A percentile compares a stretch with the other conserved stretches of the same genome.
phyloP scores from a whole-genome alignment of 2,888 invertebrate genomes.

The Diarsia rubi region DNA sequence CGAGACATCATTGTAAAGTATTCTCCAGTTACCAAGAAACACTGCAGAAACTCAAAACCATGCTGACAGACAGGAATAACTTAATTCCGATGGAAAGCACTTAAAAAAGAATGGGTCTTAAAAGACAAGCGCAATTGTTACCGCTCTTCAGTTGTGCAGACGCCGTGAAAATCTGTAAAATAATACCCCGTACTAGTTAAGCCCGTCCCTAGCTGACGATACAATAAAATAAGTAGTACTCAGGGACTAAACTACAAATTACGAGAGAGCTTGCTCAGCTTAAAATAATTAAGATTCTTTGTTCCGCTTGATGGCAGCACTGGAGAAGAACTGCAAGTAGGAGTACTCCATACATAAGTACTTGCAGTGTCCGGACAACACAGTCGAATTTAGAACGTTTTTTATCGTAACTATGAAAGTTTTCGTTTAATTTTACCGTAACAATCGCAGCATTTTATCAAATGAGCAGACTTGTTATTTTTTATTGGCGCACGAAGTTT shows the following conservation, averaged over 20 bases:
- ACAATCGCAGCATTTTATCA: conserved; percentile 64
- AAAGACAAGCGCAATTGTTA: conserved; percentile 79
- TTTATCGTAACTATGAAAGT: conserved; percentile 60
- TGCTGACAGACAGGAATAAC: conserved; percentile 76
- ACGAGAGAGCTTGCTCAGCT: conserved; percentile 84
- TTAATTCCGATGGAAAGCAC: conserved; percentile 83
- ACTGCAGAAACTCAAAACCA: conserved; percentile 71
- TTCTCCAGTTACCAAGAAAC: conserved; percentile 67
- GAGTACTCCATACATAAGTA: conserved; percentile 5
- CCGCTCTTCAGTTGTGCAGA: conserved; percentile 81
- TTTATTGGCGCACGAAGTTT: conserved; percentile 64
- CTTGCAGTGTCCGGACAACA: conserved; percentile 62
- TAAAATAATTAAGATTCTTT: conserved; percentile 89
- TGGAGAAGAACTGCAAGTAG: conserved; percentile 45
- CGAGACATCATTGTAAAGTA: conserved; percentile 61
- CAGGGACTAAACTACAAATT: conserved; percentile 85
- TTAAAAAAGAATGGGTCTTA: conserved; percentile 81
- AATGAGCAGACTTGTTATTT: conserved; percentile 65
- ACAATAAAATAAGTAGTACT: conserved; percentile 86
- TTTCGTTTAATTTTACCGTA: conserved; percentile 63
- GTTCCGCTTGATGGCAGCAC: conserved; percentile 77
- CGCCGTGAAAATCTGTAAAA: conserved; percentile 85
- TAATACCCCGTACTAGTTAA: conserved; percentile 83
- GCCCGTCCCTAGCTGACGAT: conserved; percentile 82
- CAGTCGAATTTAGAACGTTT: conserved; percentile 49